A percentile compares a stretch with the other conserved stretches of the same genome.
Evolutionary conservation across 1,140 invertebrate species (phyloP).

Genomic region (Gerris buenoi): DNA sequence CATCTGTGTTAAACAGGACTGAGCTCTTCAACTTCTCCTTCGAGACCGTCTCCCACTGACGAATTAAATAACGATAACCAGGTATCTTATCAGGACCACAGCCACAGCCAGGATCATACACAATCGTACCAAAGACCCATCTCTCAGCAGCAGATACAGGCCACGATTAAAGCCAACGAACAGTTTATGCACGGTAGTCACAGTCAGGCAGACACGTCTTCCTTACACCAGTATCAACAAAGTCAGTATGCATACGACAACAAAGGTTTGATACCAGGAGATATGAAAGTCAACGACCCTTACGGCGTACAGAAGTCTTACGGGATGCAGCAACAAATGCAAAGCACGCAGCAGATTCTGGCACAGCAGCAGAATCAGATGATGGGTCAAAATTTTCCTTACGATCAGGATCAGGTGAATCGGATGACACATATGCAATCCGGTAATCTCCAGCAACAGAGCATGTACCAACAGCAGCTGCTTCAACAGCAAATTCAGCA

Average conservation of each 20-base stretch:
- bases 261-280: slow-evolving; percentile 15
- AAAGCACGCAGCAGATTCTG: neutral
- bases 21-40: slow-evolving; percentile 26
- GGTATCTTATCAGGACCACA: slow-evolving; percentile 8
- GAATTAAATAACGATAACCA: slow-evolving; percentile 21
- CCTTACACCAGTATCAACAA: slow-evolving; percentile 13
- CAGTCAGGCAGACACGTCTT: neutral
- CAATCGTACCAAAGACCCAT: slow-evolving; percentile 10
- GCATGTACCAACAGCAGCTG: slow-evolving; percentile 18
- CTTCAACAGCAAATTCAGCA: slow-evolving; percentile 20
- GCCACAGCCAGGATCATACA: slow-evolving; percentile 5
- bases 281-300: slow-evolving; percentile 15
- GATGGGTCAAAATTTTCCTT: neutral
- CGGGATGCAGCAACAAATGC: neutral
- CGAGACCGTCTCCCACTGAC: slow-evolving; percentile 28
- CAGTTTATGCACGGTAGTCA: slow-evolving; percentile 16
- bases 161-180: slow-evolving; percentile 16
- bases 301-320: neutral
- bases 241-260: neutral
- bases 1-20: no score
- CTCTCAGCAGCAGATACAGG: slow-evolving; percentile 15
- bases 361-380: neutral
- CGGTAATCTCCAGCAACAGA: slow-evolving; percentile 24
- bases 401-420: neutral
- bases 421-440: slow-evolving; percentile 14